Evolutionary conservation across 2,113 vertebrate species (phyloP), one percentile per base, ranked within the genome.

Genomic region (Syngnathoides biaculeatus): DNA sequence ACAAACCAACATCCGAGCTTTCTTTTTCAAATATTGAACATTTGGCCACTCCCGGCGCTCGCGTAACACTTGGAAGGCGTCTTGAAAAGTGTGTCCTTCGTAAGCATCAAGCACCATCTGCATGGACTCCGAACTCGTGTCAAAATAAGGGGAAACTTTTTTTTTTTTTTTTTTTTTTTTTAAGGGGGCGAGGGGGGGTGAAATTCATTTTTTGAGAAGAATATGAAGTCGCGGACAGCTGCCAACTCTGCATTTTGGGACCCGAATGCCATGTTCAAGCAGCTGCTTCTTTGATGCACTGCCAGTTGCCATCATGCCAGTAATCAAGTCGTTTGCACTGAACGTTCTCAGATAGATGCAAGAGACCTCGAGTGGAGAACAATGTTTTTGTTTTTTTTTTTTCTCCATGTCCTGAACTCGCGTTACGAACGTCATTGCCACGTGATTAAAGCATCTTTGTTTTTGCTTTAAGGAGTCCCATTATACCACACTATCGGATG

Each of bases 271-370:
- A 30, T 59, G 58, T 24, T 42, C 38, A 22, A n/a, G 38, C 58
- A 61, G 58, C 58, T 61, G 38, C 58, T 42, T 10, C 40, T 61
- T 40, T 61, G 38, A 61, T 39, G 38, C 11, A 20, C n/a, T 40
- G 38, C 58, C 58, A 60, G 20, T 40, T 60, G 58, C 58, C 58
- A 38, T 39, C 35, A n/a, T 60, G 58, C 58, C 58, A 61, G 22
- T n/a, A 40, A 40, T 61, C 38, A 22, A n/a, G 38, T 40, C 38
- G 11, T 40, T 22, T 22, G 38, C 35, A 42, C 58, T 22, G 38
- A 61, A 61, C 40, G 38, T 40, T 42, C 38, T 39, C 58, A 11
- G n/a, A 40, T 38, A 61, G 38, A 24, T 42, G n/a, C 38, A 13
- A n/a, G 38, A 40, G 57, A 40, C 58, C 9, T n/a, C 24, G 58